A percentile compares a stretch with the other conserved stretches of the same genome.
Conservation (phyloP, 2,888 invertebrate genomes). For the Tuta absoluta region DNA sequence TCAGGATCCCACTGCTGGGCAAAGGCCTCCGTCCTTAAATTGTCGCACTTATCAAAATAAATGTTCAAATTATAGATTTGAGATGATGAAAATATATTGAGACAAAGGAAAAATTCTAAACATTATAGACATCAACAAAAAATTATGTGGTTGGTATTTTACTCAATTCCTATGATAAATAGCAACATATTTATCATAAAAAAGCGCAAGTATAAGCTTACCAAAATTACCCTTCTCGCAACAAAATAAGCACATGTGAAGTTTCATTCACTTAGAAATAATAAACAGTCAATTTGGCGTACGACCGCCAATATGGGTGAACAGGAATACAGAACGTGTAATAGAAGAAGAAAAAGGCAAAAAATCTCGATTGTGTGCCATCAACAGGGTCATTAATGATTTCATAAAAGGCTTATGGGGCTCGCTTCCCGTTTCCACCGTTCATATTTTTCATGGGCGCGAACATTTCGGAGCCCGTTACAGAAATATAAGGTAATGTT, state of each 20-base stretch:
- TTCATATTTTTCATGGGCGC: constrained; percentile 71
- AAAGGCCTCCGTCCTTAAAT: too few species aligned
- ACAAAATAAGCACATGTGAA: constrained; percentile 3
- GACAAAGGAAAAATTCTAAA: too few species aligned
- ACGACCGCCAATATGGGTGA: constrained; percentile 34
- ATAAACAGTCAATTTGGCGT: constrained; percentile 26
- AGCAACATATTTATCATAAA: neutral
- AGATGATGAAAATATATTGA: too few species aligned
- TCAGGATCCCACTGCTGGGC: too few species aligned
- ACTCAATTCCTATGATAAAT: too few species aligned
- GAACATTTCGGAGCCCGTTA: constrained; percentile 66
- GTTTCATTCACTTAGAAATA: constrained; percentile 25
- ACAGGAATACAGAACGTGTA: constrained; percentile 51
- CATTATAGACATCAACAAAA: too few species aligned
- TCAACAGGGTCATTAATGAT: constrained; percentile 73
- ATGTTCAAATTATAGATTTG: too few species aligned
- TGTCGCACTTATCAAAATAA: too few species aligned
- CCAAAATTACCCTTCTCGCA: neutral
- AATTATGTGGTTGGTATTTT: too few species aligned
- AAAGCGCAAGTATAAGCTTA: neutral
- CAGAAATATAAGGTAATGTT: constrained; percentile 49
- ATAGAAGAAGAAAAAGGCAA: constrained; percentile 57
- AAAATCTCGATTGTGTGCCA: constrained; percentile 56
- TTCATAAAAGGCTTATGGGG: constrained; percentile 74
- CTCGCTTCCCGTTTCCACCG: constrained; percentile 63